Percentiles rank a stretch among this genome's conserved stretches.
phyloP scores from a whole-genome alignment of 1,140 invertebrate genomes.

The Drosophila neocordata region DNA sequence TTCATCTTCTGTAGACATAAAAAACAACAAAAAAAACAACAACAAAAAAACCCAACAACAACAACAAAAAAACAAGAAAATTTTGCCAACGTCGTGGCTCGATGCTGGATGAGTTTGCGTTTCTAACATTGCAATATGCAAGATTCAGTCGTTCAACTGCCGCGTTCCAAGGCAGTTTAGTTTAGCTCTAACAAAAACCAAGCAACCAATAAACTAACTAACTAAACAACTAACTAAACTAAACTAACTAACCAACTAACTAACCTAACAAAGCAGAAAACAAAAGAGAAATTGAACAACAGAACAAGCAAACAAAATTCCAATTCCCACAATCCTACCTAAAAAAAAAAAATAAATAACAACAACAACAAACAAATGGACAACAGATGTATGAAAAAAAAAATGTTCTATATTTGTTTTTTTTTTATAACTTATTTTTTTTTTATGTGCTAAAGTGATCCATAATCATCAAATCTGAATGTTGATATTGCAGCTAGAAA shows the following conservation, averaged over 20 bases:
- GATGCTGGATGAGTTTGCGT: slow-evolving; percentile 63
- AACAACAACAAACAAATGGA: neutral
- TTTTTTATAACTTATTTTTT: neutral
- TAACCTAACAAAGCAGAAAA: neutral
- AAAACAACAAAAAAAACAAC: neutral
- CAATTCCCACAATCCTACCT: too few species aligned
- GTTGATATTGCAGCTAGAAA: neutral
- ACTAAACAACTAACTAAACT: neutral
- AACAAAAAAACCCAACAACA: neutral
- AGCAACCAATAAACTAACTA: neutral
- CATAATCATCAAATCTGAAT: slow-evolving; percentile 10
- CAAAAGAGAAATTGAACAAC: neutral
- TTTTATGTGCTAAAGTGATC: slow-evolving; percentile 5
- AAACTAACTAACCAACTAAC: neutral
- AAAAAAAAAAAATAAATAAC: neutral
- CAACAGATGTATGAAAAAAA: neutral
- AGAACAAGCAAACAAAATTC: neutral
- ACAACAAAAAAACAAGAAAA: neutral
- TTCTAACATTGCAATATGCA: slow-evolving; percentile 71
- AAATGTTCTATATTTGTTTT: neutral
- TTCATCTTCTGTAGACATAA: slow-evolving; percentile 3
- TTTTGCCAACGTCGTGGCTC: slow-evolving; percentile 29
- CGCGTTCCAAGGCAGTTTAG: slow-evolving; percentile 79
- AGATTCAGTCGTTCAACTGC: slow-evolving; percentile 80
- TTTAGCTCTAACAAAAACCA: slow-evolving; percentile 39